Evolutionary conservation across 2,888 invertebrate genomes (phyloP).

Genomic region (Xylota segnis): DNA sequence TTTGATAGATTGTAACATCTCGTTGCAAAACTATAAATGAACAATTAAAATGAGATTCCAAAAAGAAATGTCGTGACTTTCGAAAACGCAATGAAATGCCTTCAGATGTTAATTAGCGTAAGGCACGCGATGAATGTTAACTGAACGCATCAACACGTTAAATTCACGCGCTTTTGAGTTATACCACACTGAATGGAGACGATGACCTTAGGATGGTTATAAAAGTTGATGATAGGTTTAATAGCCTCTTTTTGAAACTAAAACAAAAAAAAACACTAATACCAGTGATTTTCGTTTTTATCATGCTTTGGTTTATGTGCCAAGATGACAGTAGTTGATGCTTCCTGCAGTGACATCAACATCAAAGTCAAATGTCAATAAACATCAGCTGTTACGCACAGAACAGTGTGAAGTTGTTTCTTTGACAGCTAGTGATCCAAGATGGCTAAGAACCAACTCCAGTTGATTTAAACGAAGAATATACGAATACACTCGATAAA

Average conservation of each 20-base stretch:
- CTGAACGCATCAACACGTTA: conserved; percentile 17
- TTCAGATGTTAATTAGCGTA: conserved; percentile 5
- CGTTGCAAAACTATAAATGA: background rate
- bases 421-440: no score
- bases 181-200: background rate
- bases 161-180: background rate
- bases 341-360: no score
- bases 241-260: background rate
- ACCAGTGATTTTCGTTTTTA: no score
- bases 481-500: no score
- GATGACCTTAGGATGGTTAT: background rate
- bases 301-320: no score
- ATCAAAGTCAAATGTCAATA: no score
- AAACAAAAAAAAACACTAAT: background rate
- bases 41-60: background rate
- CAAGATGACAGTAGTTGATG: no score
- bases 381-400: no score
- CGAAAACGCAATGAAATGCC: background rate
- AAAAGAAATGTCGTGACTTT: background rate
- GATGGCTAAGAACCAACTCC: no score
- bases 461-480: no score
- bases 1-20: background rate
- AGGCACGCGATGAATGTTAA: conserved; percentile 25
- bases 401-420: no score
- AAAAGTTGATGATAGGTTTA: background rate